A percentile compares a stretch with the other conserved stretches of the same genome.
Evolutionary conservation across 2,113 vertebrate species (phyloP).

Genomic region (Phasianus colchicus): DNA sequence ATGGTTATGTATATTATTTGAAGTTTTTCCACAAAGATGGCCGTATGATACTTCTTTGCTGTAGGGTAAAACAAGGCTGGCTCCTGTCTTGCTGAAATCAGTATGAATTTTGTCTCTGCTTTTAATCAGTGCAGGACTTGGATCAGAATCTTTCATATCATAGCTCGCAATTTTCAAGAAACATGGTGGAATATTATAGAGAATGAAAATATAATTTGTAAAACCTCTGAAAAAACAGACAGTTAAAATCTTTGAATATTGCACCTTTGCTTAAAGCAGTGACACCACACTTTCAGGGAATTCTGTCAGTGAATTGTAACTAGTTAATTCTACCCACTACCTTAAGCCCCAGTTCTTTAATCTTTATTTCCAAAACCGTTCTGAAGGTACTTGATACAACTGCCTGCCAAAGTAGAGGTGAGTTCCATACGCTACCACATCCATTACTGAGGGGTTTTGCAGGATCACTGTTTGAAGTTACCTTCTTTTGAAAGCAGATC

Average conservation of each 20-base stretch:
- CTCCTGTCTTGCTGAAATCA: not conserved
- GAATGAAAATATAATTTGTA: not conserved
- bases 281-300: not conserved
- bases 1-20: not conserved
- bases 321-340: not conserved
- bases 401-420: not conserved
- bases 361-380: not conserved
- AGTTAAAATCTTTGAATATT: not conserved
- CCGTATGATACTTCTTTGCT: not conserved
- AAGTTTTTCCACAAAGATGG: not conserved
- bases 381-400: not conserved
- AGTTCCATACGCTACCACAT: not conserved
- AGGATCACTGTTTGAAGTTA: slow-evolving; percentile 75
- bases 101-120: not conserved
- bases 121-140: not conserved
- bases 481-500: slow-evolving; percentile 99
- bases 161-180: not conserved
- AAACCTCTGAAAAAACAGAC: not conserved
- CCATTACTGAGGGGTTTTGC: not conserved
- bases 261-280: not conserved
- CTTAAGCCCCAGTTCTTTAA: not conserved
- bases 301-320: not conserved
- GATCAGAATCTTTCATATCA: not conserved
- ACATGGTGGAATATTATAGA: not conserved
- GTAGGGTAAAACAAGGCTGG: not conserved